These are phyloP conservation scores for Nemotelus nigrinus DNA, from an alignment of 2,888 invertebrate genomes.

Conservation along the genomic window DNA sequence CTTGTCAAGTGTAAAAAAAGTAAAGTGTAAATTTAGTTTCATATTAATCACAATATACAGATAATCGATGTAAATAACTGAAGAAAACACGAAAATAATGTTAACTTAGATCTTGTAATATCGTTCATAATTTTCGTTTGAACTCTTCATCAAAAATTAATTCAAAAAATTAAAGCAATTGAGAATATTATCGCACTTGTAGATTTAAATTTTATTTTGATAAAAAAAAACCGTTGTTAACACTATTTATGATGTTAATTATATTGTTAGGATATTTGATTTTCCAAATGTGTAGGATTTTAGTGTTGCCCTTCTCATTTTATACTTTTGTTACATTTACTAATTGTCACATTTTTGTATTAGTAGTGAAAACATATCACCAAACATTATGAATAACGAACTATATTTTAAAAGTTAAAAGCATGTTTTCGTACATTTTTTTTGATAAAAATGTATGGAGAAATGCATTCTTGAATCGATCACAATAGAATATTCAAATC, in stretches of 20 bases:
- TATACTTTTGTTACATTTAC: slow-evolving; percentile 36
- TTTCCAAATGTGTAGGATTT: slow-evolving; percentile 25
- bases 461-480: no score
- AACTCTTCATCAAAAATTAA: neutral
- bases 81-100: neutral
- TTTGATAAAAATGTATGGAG: no score
- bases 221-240: slow-evolving; percentile 9
- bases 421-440: no score
- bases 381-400: no score
- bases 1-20: neutral
- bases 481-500: no score
- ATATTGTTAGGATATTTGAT: slow-evolving; percentile 25
- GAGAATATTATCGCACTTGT: neutral
- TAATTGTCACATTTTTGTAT: neutral
- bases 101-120: neutral
- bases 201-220: neutral
- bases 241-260: slow-evolving; percentile 40
- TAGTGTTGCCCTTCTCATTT: slow-evolving; percentile 16
- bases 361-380: neutral
- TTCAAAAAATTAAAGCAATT: neutral
- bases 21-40: neutral
- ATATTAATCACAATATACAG: neutral
- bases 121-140: neutral
- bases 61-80: slow-evolving; percentile 10
- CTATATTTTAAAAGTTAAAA: no score